A percentile compares a stretch with the other conserved stretches of the same genome.
Conservation (phyloP, 2,797 vertebrate genomes). For the Halcyon leucocephala region DNA sequence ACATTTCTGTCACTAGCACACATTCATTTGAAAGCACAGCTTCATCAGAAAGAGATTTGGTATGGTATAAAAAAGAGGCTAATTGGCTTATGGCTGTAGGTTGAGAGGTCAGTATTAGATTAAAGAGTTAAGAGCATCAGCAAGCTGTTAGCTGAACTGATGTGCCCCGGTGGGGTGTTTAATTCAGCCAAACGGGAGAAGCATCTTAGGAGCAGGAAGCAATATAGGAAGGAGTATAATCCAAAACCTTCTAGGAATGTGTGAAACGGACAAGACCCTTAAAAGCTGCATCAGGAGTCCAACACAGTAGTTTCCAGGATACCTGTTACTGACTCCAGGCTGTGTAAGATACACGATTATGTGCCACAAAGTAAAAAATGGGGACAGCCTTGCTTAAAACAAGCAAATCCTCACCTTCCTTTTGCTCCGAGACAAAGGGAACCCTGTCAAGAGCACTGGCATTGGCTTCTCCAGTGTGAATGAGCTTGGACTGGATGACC, state of each 20-base stretch:
- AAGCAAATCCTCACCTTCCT: not conserved
- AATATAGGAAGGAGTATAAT: not conserved
- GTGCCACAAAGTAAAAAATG: not conserved
- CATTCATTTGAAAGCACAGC: not conserved
- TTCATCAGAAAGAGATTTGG: slow-evolving; percentile 53
- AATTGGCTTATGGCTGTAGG: slow-evolving; percentile 61
- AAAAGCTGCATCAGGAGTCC: not conserved
- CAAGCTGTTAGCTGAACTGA: not conserved
- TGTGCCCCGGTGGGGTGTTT: not conserved
- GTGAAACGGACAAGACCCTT: not conserved
- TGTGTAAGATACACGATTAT: not conserved
- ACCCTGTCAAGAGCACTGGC: not conserved
- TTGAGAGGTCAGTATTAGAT: slow-evolving; percentile 43
- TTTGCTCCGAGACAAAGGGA: not conserved
- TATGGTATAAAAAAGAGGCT: slow-evolving; percentile 36
- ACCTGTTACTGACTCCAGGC: not conserved
- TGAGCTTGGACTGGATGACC: too few relatives aligned
- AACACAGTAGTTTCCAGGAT: not conserved
- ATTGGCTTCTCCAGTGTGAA: not conserved
- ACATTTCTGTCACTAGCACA: slow-evolving; percentile 21
- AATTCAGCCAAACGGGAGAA: not conserved
- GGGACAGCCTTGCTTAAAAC: not conserved
- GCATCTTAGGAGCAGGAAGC: not conserved
- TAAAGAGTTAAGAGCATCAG: slow-evolving; percentile 39
- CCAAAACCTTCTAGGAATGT: not conserved